These are phyloP conservation scores for Ormyrus labotus DNA, from an alignment of 2,888 invertebrate genomes.

Conservation along the genomic window DNA sequence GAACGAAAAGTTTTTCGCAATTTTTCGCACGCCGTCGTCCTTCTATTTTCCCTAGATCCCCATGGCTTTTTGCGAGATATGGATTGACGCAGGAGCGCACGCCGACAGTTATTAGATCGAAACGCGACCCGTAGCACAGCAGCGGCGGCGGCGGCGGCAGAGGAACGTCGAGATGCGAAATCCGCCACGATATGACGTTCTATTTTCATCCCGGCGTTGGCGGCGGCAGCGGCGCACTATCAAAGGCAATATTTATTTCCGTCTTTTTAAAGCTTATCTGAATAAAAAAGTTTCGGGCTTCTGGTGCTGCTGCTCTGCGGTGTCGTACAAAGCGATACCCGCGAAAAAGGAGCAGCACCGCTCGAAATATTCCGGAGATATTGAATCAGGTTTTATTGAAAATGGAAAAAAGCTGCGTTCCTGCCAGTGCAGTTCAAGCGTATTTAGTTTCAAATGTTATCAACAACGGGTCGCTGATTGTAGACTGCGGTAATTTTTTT, in stretches of 20 bases:
- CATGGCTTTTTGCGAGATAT: slow-evolving; percentile 35
- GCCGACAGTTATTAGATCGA: slow-evolving; percentile 50
- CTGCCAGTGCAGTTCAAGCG: too few species aligned
- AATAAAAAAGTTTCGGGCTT: slow-evolving; percentile 35
- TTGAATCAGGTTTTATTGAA: too few species aligned
- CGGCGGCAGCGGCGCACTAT: slow-evolving; percentile 19
- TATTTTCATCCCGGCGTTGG: slow-evolving; percentile 34
- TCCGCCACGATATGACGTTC: slow-evolving; percentile 39
- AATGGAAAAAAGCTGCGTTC: too few species aligned
- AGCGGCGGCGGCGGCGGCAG: not conserved
- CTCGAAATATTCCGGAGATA: too few species aligned
- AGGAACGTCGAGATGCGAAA: slow-evolving; percentile 31
- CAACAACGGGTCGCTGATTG: too few species aligned
- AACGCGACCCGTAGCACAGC: slow-evolving; percentile 19
- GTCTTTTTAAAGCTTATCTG: slow-evolving; percentile 41
- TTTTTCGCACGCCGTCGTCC: too few species aligned
- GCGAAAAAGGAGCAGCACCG: not conserved
- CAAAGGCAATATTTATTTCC: slow-evolving; percentile 53
- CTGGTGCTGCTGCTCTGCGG: slow-evolving; percentile 17
- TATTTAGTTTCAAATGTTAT: too few species aligned
- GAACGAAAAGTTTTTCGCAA: too few species aligned
- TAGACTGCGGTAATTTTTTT: too few species aligned
- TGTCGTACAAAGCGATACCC: not conserved
- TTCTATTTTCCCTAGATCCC: slow-evolving; percentile 6
- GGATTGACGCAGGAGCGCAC: slow-evolving; percentile 35